Percentiles rank a stretch among this genome's conserved stretches.
phyloP scores from a whole-genome alignment of 2,113 vertebrate genomes.

The Antennarius striatus region DNA sequence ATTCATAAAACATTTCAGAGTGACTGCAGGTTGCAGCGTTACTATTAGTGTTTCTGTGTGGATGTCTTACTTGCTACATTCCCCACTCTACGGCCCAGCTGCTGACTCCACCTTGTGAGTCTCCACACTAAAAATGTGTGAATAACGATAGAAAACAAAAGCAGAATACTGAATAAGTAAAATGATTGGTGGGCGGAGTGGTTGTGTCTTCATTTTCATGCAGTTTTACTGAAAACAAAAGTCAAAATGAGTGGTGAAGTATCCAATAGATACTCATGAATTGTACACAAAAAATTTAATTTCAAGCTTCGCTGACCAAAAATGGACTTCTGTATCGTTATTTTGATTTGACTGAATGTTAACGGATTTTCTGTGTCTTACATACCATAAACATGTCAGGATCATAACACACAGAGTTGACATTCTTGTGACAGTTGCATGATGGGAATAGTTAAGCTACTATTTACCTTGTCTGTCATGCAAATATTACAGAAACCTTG shows the following conservation, averaged over 20 bases:
- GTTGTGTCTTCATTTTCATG: conserved; percentile 33
- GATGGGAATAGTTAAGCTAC: conserved; percentile 6
- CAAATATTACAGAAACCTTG: conserved; percentile 3
- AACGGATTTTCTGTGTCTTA: conserved; percentile 24
- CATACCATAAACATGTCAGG: not conserved
- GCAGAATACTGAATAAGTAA: conserved; percentile 37
- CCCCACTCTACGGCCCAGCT: conserved; percentile 10
- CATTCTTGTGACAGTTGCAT: not conserved
- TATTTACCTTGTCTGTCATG: conserved; percentile 22
- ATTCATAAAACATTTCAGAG: no score
- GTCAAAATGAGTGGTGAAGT: conserved; percentile 30
- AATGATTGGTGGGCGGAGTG: conserved; percentile 28
- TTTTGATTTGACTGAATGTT: conserved; percentile 10
- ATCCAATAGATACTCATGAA: conserved; percentile 56
- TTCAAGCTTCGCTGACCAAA: conserved; percentile 55
- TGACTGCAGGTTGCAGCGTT: no score
- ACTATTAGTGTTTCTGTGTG: conserved; percentile 4
- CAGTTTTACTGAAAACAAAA: conserved; percentile 53
- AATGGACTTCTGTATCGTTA: conserved; percentile 26
- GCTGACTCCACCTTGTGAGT: conserved; percentile 31
- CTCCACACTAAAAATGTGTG: conserved; percentile 17
- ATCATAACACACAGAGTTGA: conserved; percentile 12
- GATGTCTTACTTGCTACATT: conserved; percentile 22
- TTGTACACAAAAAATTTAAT: conserved; percentile 44
- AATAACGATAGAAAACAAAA: conserved; percentile 27